Evolutionary conservation across 2,888 invertebrate genomes (phyloP), one percentile per base, ranked within the genome.

Genomic region (Petrolisthes manimaculis): DNA sequence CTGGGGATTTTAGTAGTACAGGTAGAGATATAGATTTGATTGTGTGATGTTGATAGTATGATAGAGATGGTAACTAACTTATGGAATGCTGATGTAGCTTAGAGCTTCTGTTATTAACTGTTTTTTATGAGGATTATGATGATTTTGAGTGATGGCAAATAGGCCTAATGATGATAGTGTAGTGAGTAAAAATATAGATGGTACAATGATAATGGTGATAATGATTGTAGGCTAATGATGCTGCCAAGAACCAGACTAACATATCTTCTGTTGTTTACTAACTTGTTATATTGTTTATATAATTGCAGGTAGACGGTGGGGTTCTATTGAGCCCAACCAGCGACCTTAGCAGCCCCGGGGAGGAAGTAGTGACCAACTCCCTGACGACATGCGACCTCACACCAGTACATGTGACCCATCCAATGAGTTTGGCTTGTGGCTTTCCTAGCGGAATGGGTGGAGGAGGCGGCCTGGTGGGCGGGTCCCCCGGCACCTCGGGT

Each of bases 341-440:
- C 77, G 91, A 82, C 89, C 90, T 69, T 78, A 91, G 79, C 92
- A 92, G 67, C 91, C 92, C 88, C 89, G 94, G 94, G 88, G 92
- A 93, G 84, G 92, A 93, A 90, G 92, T 93, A 91, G 93, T 93
- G 90, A 93, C 93, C 71, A 93, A 93, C 21, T 92, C 93, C 56
- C 61, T 88, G 24, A 85, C 67, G 51, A 69, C 37, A 5, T 56
- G 37, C n/a, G 78, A 77, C 61, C 37, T 55, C 71, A 79, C 69
- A 86, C 55, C 71, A 61, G 84, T 56, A 79, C 89, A 37, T 67
- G 24, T 86, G 67, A 53, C 37, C 24, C 61, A 85, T 94, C 97
- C 97, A 54, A 67, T 83, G 86, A 77, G 75, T 21, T 21, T n/a
- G 18, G 54, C 24, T 24, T 24, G 80, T 21, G 71, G 80, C 5